Conservation (phyloP, 2,797 vertebrate species). For the Tarsius wallacei region DNA sequence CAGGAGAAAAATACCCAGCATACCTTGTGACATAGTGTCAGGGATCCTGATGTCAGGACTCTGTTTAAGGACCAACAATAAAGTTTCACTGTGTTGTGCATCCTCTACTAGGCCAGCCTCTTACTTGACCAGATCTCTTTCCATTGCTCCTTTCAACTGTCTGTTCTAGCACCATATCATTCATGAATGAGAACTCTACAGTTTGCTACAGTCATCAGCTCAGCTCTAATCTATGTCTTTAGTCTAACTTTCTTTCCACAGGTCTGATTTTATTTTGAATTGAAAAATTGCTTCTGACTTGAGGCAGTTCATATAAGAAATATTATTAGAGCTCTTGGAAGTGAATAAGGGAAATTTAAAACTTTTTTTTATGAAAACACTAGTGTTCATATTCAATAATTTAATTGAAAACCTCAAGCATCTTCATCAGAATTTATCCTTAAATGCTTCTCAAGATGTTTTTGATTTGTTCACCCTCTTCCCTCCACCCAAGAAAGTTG, state of each 20-base stretch:
- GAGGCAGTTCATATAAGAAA: slow-evolving; percentile 43
- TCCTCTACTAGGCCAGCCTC: background rate
- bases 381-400: slow-evolving; percentile 52
- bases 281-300: slow-evolving; percentile 56
- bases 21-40: background rate
- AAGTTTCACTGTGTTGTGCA: background rate
- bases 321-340: slow-evolving; percentile 48
- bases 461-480: background rate
- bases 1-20: background rate
- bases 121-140: background rate
- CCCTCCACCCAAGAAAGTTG: background rate
- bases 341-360: slow-evolving; percentile 52
- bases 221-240: background rate
- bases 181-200: background rate
- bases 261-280: slow-evolving; percentile 52
- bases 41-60: background rate
- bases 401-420: slow-evolving; percentile 58
- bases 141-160: background rate
- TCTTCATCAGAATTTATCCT: slow-evolving; percentile 55
- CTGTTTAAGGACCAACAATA: background rate
- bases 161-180: background rate
- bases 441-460: slow-evolving; percentile 39
- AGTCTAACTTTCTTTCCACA: slow-evolving; percentile 32
- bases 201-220: background rate
- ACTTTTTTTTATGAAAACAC: slow-evolving; percentile 18